Evolutionary conservation across 2,113 vertebrate species (phyloP).

Genomic region (Gallinago undulata): DNA sequence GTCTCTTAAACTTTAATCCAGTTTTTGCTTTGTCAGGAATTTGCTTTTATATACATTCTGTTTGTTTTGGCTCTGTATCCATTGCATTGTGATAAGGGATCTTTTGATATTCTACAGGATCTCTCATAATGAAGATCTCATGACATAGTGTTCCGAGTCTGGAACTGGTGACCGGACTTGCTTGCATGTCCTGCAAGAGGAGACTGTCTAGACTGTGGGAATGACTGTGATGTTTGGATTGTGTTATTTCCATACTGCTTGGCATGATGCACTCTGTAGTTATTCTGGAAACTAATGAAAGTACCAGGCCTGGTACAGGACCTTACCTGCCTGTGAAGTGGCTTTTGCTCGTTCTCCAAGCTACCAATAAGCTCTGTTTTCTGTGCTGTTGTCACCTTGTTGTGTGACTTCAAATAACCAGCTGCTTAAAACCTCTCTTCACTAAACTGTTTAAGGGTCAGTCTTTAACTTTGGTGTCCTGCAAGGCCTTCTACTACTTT

Average conservation of each 20-base stretch:
- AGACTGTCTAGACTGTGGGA: slow-evolving; percentile 66
- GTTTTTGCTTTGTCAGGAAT: slow-evolving; percentile 46
- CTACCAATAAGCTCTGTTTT: not conserved
- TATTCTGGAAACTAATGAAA: slow-evolving; percentile 5
- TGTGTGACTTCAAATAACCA: not conserved
- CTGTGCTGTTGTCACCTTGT: not conserved
- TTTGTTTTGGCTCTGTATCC: slow-evolving; percentile 15
- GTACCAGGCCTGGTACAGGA: not conserved
- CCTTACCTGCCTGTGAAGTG: slow-evolving; percentile 1
- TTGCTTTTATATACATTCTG: slow-evolving; percentile 25
- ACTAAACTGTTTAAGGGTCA: not conserved
- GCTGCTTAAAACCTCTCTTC: not conserved
- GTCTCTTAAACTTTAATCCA: slow-evolving; percentile 11
- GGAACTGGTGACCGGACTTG: slow-evolving; percentile 22
- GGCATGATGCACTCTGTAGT: not conserved
- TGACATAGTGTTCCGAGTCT: slow-evolving; percentile 52
- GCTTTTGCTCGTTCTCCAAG: not conserved
- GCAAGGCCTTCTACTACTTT: not conserved
- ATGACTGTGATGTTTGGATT: slow-evolving; percentile 61
- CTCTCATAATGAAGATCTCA: slow-evolving; percentile 52
- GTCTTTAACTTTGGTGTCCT: not conserved
- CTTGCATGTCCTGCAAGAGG: slow-evolving; percentile 36
- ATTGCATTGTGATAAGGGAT: slow-evolving; percentile 42
- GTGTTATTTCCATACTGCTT: slow-evolving; percentile 43
- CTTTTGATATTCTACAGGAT: slow-evolving; percentile 4